These are phyloP conservation scores for Lamellibrachia luymesi DNA, from an alignment of 1,140 invertebrate genomes.

Conservation along the genomic window DNA sequence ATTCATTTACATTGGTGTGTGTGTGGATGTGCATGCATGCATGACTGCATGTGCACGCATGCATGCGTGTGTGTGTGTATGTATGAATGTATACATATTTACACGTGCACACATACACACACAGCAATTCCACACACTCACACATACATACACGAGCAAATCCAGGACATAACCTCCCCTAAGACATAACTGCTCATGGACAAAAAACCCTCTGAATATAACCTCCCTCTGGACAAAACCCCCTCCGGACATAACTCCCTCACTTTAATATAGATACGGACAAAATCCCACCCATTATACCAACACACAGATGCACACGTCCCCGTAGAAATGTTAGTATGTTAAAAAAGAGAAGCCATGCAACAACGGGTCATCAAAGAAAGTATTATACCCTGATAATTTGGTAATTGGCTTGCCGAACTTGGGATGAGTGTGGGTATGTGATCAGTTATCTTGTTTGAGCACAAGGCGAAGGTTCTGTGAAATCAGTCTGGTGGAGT, in stretches of 20 bases:
- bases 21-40: background rate
- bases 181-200: too few relatives aligned
- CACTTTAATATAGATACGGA: too few relatives aligned
- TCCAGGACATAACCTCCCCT: background rate
- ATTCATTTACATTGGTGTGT: background rate
- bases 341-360: background rate
- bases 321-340: background rate
- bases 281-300: too few relatives aligned
- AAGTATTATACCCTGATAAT: background rate
- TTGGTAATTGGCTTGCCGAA: background rate
- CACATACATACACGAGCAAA: background rate
- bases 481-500: background rate
- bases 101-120: background rate
- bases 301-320: background rate
- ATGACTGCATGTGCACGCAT: background rate
- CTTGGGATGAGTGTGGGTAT: background rate
- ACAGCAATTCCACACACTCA: background rate
- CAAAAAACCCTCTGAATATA: too few relatives aligned
- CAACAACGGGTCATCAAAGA: background rate
- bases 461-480: background rate
- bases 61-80: background rate
- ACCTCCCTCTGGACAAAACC: too few relatives aligned
- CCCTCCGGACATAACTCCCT: too few relatives aligned
- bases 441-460: slow-evolving; percentile 1
- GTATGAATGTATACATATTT: background rate